A percentile compares a stretch with the other conserved stretches of the same genome.
These are phyloP conservation scores for Papilio machaon DNA, from an alignment of 1,140 invertebrate species.

Conservation along the genomic window DNA sequence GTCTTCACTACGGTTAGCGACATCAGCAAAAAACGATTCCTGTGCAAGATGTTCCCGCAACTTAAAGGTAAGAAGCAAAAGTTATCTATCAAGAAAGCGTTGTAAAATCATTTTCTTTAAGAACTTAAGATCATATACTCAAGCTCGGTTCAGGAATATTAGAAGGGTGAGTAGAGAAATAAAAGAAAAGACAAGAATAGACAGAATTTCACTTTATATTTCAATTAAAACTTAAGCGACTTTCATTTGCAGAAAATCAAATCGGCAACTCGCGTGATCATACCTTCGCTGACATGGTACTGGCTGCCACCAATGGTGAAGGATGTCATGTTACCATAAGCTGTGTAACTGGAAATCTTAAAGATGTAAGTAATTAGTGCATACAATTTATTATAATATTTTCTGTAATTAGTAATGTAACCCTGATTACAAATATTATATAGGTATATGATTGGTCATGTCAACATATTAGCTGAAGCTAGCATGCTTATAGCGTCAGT, in stretches of 20 bases:
- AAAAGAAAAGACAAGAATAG: too few species aligned
- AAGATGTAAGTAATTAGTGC: constrained; percentile 48
- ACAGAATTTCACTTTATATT: too few species aligned
- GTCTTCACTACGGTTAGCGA: constrained; percentile 41
- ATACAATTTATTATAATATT: neutral
- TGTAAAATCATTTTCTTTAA: too few species aligned
- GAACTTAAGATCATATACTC: too few species aligned
- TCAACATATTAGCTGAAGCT: too few species aligned
- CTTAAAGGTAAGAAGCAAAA: constrained; percentile 34
- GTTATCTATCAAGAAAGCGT: too few species aligned
- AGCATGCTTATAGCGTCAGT: too few species aligned
- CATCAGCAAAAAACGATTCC: constrained; percentile 34
- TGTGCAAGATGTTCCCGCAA: constrained; percentile 37
- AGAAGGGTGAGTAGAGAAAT: too few species aligned
- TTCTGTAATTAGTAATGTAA: neutral
- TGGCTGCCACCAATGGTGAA: constrained; percentile 61
- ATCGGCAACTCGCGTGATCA: constrained; percentile 76
- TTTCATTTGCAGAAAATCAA: constrained; percentile 49
- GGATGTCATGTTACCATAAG: constrained; percentile 82
- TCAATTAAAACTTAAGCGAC: neutral
- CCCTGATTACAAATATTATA: too few species aligned
- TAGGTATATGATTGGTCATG: too few species aligned
- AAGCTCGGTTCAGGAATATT: too few species aligned
- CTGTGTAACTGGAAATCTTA: constrained; percentile 47
- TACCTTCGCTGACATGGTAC: constrained; percentile 71